Base-by-base conservation (phyloP, 2,797 vertebrate species). In the Melanotaenia boesemani region DNA sequence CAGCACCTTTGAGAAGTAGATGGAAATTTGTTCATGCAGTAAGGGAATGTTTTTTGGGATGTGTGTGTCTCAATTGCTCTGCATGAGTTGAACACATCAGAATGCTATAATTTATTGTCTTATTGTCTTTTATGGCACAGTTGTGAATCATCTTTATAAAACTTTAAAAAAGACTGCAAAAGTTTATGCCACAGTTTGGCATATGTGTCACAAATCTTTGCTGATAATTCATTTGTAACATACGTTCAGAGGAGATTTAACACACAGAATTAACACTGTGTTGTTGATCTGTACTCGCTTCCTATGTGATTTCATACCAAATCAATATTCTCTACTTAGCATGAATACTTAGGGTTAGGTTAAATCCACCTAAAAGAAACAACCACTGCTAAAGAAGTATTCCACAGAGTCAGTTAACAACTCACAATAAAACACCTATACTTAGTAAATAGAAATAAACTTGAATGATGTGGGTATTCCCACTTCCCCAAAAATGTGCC, bases 1-100 rank as follows among this genome's bases (percentile, higher is more conserved):
- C 41, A 52, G 76, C 79, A 84, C 84, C 75, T 80, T 70, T 37
- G 83, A 85, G 86, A 63, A 26, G 70, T 73, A 1, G 15, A 57
- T 71, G 44, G 64, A 67, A 79, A 88, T 20, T 63, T 68, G 18
- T 73, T n/a, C 32, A 59, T 37, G 2, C 26, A 54, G 34, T 6
- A 8, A n/a, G 62, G 10, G 18, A 50, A 5, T 39, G 50, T 79
- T 62, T 57, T 22, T 22, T 30, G 24, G 68, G 22, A 69, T 41
- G 20, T 73, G 15, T 54, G 1, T 52, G 22, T 20, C 44, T 67
- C 6, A 56, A 74, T 3, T 61, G 28, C 24, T 77, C n/a, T 62
- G 16, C 15, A 22, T 41, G 24, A 32, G 44, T 61, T 55, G 5
- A 10, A 58, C 10, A 5, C 32, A 13, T 64, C 56, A 67, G 34